phyloP scores from a whole-genome alignment of 1,140 invertebrate species.

The Solen grandis region DNA sequence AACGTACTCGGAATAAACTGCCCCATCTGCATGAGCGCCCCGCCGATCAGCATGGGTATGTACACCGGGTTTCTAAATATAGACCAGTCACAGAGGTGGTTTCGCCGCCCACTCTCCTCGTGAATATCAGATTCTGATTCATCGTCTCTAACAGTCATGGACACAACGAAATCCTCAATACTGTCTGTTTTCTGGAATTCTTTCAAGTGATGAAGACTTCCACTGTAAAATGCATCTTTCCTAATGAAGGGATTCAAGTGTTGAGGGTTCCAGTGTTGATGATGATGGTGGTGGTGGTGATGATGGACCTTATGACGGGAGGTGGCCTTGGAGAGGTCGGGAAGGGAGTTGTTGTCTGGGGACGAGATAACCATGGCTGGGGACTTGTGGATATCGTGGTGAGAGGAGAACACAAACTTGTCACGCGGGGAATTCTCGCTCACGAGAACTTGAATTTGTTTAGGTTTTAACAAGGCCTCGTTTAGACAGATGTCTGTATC shows the following conservation, averaged over 20 bases:
- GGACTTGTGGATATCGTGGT: neutral
- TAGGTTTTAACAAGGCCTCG: neutral
- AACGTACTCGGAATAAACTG: slow-evolving; percentile 51
- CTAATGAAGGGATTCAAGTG: slow-evolving; percentile 5
- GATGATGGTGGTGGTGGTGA: neutral
- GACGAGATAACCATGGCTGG: neutral
- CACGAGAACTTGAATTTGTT: no score
- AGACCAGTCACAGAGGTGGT: neutral
- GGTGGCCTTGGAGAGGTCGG: neutral
- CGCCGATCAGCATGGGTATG: slow-evolving; percentile 33
- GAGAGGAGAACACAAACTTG: neutral
- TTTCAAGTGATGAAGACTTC: slow-evolving; percentile 7
- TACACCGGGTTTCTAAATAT: slow-evolving; percentile 34
- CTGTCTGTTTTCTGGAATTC: slow-evolving; percentile 8
- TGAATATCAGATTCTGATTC: neutral
- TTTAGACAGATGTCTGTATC: neutral
- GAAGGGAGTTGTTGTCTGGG: neutral
- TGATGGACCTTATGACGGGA: neutral
- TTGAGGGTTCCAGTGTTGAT: neutral
- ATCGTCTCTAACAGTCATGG: neutral
- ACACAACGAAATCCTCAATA: neutral
- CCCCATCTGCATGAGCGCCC: slow-evolving; percentile 39
- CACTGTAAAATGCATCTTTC: slow-evolving; percentile 10
- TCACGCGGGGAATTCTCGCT: no score
- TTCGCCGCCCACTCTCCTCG: neutral